Base-by-base conservation (phyloP, 2,888 invertebrate genomes). In the Copidosoma aretas region DNA sequence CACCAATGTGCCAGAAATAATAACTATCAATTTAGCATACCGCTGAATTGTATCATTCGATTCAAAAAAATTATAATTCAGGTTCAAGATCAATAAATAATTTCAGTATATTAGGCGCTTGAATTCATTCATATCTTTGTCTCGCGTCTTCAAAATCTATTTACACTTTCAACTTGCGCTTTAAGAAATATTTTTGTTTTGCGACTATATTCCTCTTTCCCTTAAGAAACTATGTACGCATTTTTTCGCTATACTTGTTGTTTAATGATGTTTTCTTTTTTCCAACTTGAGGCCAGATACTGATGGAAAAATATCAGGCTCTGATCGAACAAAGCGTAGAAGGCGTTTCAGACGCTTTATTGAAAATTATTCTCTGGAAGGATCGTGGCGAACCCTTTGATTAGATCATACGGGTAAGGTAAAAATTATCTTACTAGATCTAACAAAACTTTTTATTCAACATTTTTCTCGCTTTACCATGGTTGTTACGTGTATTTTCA, bases 321-420 rank as follows among this genome's bases (percentile, higher is more conserved):
- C 46, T 70, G 14, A 54, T 72, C 39, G 54, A 41, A 39, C 53
- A 46, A 10, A 64, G 67, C 21, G 39, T 60, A n/a, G 52, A 57
- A 15, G 68, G 66, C 10, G 63, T 52, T 12, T 19, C 4, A n/a
- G 43, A 58, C 0, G 65, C 72, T 10, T 58, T 41, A 12, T 19
- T 70, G 21, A 65, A 41, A 25, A 32, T 72, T 15, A 43, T 41
- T 22, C 39, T 22, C 3, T 70, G 70, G 72, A 70, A 22, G 53
- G 72, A 72, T 41, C 65, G 67, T 10, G 65, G 64, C 51, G 70
- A 70, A 41, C 25, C 61, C 51, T 69, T 67, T 21, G 49, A 64
- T 14, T 24, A 39, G n/a, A 10, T 53, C n/a, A 8, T 41, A 12
- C 3, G 43, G 14, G 25, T 15, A 25, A 21, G 43, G 43, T 46